Percentiles rank a stretch among this genome's conserved stretches.
Conservation (phyloP, 1,140 invertebrate species). For the Semibalanus balanoides region DNA sequence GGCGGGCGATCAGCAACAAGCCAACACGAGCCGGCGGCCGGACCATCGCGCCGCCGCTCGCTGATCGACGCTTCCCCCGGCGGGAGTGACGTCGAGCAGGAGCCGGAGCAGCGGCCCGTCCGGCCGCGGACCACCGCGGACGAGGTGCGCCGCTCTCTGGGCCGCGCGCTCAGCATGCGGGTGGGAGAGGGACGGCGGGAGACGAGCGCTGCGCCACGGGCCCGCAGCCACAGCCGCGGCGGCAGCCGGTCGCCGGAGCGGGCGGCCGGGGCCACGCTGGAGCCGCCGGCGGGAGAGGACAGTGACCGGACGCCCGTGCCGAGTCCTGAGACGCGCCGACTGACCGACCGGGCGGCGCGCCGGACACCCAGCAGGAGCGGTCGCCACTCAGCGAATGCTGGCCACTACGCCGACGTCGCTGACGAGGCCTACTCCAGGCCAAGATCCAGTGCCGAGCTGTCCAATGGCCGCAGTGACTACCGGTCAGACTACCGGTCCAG, state of each 20-base stretch:
- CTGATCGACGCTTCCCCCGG: background rate
- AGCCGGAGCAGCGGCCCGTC: background rate
- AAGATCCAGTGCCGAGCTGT: background rate
- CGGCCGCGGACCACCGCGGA: background rate
- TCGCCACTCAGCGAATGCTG: too few species aligned
- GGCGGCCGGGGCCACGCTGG: too few species aligned
- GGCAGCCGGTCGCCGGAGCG: background rate
- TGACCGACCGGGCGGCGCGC: background rate
- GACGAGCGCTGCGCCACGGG: background rate
- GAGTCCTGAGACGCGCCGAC: background rate
- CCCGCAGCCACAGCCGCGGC: background rate
- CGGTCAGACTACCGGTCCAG: background rate
- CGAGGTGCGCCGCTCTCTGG: background rate
- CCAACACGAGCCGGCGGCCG: background rate
- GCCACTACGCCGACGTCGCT: background rate
- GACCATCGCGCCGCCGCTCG: background rate
- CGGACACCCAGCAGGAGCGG: too few species aligned
- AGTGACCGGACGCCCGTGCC: background rate
- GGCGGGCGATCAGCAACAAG: background rate
- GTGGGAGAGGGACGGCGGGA: background rate
- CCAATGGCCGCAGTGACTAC: background rate
- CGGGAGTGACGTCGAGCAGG: background rate
- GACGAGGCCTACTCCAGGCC: background rate
- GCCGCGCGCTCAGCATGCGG: background rate
- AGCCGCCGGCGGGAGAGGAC: background rate